Evolutionary conservation across 2,888 invertebrate species (phyloP).

Genomic region (Plebejus anna): DNA sequence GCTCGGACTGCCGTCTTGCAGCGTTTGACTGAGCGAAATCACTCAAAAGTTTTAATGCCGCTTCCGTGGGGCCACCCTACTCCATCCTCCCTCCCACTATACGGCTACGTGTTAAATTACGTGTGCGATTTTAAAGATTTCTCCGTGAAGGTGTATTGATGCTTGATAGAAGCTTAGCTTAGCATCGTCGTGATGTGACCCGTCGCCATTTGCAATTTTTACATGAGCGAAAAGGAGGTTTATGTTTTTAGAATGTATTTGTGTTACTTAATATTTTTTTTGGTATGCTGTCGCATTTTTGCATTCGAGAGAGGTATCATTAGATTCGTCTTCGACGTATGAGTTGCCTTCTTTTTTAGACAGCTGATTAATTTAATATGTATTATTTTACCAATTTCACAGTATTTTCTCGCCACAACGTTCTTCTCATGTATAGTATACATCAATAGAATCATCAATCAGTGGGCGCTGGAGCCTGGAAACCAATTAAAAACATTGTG

Average conservation of each 20-base stretch:
- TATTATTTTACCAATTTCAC: not conserved
- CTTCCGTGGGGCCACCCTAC: slow-evolving; percentile 61
- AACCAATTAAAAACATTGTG: slow-evolving; percentile 29
- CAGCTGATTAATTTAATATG: no score
- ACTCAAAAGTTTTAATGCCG: slow-evolving; percentile 79
- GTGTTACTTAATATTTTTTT: no score
- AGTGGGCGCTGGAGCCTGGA: not conserved
- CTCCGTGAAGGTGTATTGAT: slow-evolving; percentile 26
- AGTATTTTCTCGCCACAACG: not conserved
- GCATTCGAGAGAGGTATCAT: no score
- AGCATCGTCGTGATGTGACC: not conserved
- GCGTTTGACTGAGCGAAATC: slow-evolving; percentile 78
- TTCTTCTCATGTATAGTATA: not conserved
- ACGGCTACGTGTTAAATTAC: slow-evolving; percentile 42
- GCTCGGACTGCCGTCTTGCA: slow-evolving; percentile 63
- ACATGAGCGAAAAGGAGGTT: no score
- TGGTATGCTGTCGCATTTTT: no score
- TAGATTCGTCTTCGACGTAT: no score
- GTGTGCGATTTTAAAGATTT: slow-evolving; percentile 39
- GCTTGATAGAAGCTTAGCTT: not conserved
- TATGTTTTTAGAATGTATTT: no score
- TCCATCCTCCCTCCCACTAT: slow-evolving; percentile 34
- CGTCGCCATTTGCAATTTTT: not conserved
- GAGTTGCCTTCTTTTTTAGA: no score
- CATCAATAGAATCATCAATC: slow-evolving; percentile 27